phyloP scores from a whole-genome alignment of 2,113 vertebrate genomes.

The Nycticebus coucang region DNA sequence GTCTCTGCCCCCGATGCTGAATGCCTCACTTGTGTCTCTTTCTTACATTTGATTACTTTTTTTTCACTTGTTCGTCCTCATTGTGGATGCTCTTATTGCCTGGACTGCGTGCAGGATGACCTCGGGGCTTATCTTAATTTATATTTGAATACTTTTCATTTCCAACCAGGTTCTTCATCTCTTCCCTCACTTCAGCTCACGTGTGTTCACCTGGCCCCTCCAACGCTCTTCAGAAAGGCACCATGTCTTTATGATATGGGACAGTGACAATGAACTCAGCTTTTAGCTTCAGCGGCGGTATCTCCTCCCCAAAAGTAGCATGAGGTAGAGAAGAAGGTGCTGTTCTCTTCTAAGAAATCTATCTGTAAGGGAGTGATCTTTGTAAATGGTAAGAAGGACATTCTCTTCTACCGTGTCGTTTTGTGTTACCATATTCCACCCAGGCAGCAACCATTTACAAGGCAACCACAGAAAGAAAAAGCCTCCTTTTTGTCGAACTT shows the following conservation, averaged over 20 bases:
- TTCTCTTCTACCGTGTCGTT: not conserved
- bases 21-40: slow-evolving; percentile 71
- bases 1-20: slow-evolving; percentile 72
- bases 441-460: not conserved
- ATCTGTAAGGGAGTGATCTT: not conserved
- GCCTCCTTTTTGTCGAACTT: not conserved
- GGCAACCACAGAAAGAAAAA: not conserved
- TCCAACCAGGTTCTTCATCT: slow-evolving; percentile 62
- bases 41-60: slow-evolving; percentile 79
- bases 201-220: slow-evolving; percentile 38
- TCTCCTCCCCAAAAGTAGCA: not conserved
- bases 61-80: slow-evolving; percentile 69
- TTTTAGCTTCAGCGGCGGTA: not conserved
- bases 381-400: not conserved
- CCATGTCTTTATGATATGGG: accelerated
- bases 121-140: slow-evolving; percentile 81
- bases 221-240: not conserved
- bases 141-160: slow-evolving; percentile 79
- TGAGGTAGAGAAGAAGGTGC: not conserved
- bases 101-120: slow-evolving; percentile 73
- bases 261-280: not conserved
- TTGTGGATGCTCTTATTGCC: slow-evolving; percentile 72
- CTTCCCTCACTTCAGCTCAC: slow-evolving; percentile 28
- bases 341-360: not conserved
- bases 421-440: not conserved